Evolutionary conservation across 2,888 invertebrate species (phyloP), one percentile per base, ranked within the genome.

Genomic region (Chymomyza fuscimana): DNA sequence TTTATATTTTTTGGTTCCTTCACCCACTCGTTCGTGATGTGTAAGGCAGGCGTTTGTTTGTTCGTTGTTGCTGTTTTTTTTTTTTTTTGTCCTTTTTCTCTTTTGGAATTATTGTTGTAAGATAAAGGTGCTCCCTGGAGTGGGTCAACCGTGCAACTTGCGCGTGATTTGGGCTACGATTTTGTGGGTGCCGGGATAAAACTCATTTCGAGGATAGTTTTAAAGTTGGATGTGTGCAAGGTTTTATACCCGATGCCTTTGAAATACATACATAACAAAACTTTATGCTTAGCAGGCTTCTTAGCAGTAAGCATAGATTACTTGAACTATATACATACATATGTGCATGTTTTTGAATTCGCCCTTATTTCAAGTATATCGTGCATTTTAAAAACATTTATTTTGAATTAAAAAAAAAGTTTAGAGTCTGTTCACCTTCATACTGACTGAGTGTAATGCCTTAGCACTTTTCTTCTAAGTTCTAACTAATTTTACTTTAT

Each of bases 71-170:
- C 9, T 58, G 19, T 29, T 46, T 50, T 22, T 36, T 65, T 7
- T 5, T 74, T 61, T 54, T 64, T 58, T 32, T 32, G 32, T 32
- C 32, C 58, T 70, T 76, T 70, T 65, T 61, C 72, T 74, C 71
- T 15, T 54, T 54, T 54, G 16, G 15, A n/a, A 54, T 16, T 16
- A 16, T 54, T 54, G 52, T 16, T 19, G 7, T 19, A 54, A n/a
- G 10, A 19, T 7, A 15, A 54, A 54, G 52, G 52, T 19, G 7
- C 7, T 19, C 16, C 19, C 67, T 67, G 40, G 40, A 46, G 40
- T 46, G 40, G 40, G 40, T 46, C 40, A 12, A 46, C 40, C 40
- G 40, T 12, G 40, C 40, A 46, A 46, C 40, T 12, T 46, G 40
- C 12, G 40, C 40, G 40, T 46, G 40, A 46, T 46, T 46, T 46